phyloP scores from a whole-genome alignment of 2,113 vertebrate genomes.

The Camelus dromedarius region DNA sequence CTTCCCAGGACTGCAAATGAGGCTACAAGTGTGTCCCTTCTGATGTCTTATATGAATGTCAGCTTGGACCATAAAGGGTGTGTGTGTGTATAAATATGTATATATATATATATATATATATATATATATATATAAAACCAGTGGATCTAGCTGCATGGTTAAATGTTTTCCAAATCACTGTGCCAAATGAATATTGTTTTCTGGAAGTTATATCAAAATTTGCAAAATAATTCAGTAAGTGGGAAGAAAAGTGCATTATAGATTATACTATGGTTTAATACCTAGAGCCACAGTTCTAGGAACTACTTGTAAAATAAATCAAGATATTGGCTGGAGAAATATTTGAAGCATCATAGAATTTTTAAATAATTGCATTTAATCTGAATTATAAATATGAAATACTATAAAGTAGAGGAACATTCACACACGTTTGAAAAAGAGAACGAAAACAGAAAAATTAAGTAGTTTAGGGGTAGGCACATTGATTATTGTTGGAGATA shows the following conservation, averaged over 20 bases:
- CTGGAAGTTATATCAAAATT: neutral
- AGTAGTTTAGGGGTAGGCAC: neutral
- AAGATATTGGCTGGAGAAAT: neutral
- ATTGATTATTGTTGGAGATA: neutral
- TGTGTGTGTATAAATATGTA: too few species aligned
- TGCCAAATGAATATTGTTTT: slow-evolving; percentile 19
- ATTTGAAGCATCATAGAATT: neutral
- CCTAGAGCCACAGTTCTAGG: neutral
- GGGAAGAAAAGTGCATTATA: neutral
- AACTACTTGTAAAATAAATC: neutral
- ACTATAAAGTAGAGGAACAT: neutral
- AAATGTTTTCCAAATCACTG: neutral
- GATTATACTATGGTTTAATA: neutral
- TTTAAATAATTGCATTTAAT: neutral
- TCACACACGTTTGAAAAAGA: neutral
- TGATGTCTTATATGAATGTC: neutral
- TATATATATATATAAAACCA: too few species aligned
- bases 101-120: too few species aligned
- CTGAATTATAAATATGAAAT: neutral
- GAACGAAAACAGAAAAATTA: neutral
- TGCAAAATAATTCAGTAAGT: neutral
- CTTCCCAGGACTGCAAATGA: neutral
- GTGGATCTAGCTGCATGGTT: neutral
- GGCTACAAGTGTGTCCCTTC: neutral
- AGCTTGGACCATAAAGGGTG: neutral